phyloP scores from a whole-genome alignment of 2,113 vertebrate species.

The Danionella cerebrum region DNA sequence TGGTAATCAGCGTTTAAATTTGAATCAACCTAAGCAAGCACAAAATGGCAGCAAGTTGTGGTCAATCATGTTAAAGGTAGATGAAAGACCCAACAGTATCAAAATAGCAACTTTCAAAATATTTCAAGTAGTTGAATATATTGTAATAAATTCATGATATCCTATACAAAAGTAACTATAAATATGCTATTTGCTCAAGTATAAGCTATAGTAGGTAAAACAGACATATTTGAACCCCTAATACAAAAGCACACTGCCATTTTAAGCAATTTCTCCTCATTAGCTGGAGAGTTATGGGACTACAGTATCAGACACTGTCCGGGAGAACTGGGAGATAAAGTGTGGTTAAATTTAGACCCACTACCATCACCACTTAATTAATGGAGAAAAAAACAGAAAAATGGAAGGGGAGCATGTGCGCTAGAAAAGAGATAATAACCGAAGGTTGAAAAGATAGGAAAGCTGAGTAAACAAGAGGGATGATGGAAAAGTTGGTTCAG shows the following conservation, averaged over 20 bases:
- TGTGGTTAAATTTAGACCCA: conserved; percentile 21
- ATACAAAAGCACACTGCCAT: neutral
- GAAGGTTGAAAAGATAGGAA: conserved; percentile 26
- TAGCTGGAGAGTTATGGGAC: neutral
- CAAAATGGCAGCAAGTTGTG: too few species aligned
- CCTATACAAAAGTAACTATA: too few species aligned
- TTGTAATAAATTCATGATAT: too few species aligned
- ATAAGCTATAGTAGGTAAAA: neutral
- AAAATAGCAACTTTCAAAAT: too few species aligned
- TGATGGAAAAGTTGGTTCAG: neutral
- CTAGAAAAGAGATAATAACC: conserved; percentile 32
- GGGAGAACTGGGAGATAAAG: neutral
- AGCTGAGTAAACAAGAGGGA: conserved; percentile 20
- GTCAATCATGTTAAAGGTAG: too few species aligned
- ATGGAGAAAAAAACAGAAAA: neutral
- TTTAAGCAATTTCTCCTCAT: neutral
- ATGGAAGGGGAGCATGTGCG: neutral
- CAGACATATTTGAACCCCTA: neutral
- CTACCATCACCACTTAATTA: conserved; percentile 25
- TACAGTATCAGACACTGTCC: neutral
- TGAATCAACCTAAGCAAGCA: too few species aligned
- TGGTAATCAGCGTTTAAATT: too few species aligned
- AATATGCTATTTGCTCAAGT: conserved; percentile 8
- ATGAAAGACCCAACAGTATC: too few species aligned
- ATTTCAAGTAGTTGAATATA: too few species aligned